Conservation (phyloP, 1,140 invertebrate species). For the Phymastichus coffea region DNA sequence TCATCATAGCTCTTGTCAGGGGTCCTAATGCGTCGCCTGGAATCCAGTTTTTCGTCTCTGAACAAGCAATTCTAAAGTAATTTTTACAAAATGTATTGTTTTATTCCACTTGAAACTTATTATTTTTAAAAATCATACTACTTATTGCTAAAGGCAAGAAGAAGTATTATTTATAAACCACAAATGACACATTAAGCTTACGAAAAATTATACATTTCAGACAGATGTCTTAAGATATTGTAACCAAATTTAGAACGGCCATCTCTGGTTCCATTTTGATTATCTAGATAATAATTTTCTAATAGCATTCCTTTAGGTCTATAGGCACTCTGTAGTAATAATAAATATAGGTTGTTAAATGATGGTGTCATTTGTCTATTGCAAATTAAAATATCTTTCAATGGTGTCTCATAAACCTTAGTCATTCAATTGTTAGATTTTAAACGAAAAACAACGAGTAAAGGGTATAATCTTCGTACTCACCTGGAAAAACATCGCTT, state of each 20-base stretch:
- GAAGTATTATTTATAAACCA: no score
- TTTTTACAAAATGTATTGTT: no score
- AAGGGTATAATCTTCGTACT: no score
- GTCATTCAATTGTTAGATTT: no score
- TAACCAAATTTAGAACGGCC: not conserved
- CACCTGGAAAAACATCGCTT: not conserved
- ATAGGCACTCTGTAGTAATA: not conserved
- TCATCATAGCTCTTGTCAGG: not conserved
- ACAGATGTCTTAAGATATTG: not conserved
- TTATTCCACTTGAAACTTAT: no score
- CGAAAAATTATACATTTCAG: slow-evolving; percentile 4
- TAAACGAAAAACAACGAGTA: no score
- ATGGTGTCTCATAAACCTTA: not conserved
- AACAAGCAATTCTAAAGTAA: no score
- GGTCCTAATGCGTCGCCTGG: not conserved
- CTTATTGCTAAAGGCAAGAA: no score
- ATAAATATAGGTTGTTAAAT: not conserved
- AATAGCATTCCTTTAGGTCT: not conserved
- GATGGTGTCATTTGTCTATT: not conserved
- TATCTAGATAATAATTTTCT: not conserved
- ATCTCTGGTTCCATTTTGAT: not conserved
- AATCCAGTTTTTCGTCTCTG: slow-evolving; percentile 3
- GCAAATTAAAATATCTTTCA: not conserved
- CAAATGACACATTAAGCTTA: no score
- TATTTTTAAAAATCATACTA: no score